Evolutionary conservation across 1,140 invertebrate genomes (phyloP), one percentile per base, ranked within the genome.

Genomic region (Tetragonula clypearis): DNA sequence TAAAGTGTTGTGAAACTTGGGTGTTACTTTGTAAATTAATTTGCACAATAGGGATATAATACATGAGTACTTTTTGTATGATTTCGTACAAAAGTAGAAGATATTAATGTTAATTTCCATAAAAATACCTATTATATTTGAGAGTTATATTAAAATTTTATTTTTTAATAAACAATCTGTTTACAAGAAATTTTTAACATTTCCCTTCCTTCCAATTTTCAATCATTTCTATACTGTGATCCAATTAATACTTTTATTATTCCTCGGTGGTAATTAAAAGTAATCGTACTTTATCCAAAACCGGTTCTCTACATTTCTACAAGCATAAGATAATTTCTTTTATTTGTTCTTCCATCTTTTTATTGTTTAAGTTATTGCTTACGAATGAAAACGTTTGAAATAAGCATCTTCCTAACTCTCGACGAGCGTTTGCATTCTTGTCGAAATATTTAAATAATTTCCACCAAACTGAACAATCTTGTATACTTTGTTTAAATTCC

Each of bases 301-400:
- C 82, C 1, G 49, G 3, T 72, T 79, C 76, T 14, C 49, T 84
- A 23, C 82, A 84, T 35, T 84, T 84, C 82, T 84, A 12, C 2
- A 53, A 79, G 35, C 17, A 35, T 17, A 65, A 74, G 65, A 55
- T 55, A 79, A 17, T 77, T 23, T 12, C 21, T 53, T 66, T 14
- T 21, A 26, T 53, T 19, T 11, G 4, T 21, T n/a, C 9, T 15
- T 49, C n/a, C n/a, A 4, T 26, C 11, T 62, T 19, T 26, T 19
- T 17, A 19, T 21, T n/a, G 2, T 74, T 26, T 17, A 21, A 21
- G 41, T 66, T 15, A 21, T 68, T n/a, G 35, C 79, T 81, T 68
- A 85, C 84, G 1, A 58, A 66, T 2, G 84, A 81, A 41, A 81
- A 73, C 11, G 84, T 85, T 68, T 85, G 84, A 56, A 85, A 81